Evolutionary conservation across 35 echinoderm and acorn worm genomes (phyloP).

Genomic region (Holothuria glaberrima): DNA sequence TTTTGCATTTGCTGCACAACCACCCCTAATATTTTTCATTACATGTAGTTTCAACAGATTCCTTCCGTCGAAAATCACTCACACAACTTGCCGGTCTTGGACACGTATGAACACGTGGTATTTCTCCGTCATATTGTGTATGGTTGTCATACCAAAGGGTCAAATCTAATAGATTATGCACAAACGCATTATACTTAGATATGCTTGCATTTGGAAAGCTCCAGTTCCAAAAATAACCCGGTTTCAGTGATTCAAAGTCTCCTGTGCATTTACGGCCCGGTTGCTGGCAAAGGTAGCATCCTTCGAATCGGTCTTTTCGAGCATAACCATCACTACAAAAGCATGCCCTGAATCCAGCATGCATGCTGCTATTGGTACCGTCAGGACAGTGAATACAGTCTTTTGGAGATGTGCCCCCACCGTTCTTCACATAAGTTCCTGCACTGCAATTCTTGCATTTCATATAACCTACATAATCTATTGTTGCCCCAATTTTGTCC

Average conservation of each 20-base stretch:
- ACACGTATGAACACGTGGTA: constrained; percentile 5
- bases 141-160: neutral
- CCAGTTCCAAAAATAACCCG: constrained; percentile 61
- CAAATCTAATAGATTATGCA: neutral
- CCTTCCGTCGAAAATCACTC: neutral
- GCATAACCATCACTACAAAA: constrained; percentile 24
- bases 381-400: constrained; percentile 55
- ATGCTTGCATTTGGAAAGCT: constrained; percentile 6
- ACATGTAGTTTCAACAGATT: constrained; percentile 10
- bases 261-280: constrained; percentile 34
- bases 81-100: neutral
- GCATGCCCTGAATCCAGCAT: constrained; percentile 56
- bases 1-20: constrained; percentile 25
- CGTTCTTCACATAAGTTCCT: constrained; percentile 39
- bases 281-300: constrained; percentile 6
- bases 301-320: constrained; percentile 41
- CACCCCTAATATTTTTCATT: constrained; percentile 25
- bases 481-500: constrained; percentile 42
- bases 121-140: neutral
- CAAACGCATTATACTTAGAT: constrained; percentile 29
- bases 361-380: neutral
- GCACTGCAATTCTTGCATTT: constrained; percentile 53
- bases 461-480: neutral
- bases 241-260: constrained; percentile 24
- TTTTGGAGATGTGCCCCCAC: neutral